phyloP scores from a whole-genome alignment of 2,113 vertebrate species.

The Ochotona princeps region DNA sequence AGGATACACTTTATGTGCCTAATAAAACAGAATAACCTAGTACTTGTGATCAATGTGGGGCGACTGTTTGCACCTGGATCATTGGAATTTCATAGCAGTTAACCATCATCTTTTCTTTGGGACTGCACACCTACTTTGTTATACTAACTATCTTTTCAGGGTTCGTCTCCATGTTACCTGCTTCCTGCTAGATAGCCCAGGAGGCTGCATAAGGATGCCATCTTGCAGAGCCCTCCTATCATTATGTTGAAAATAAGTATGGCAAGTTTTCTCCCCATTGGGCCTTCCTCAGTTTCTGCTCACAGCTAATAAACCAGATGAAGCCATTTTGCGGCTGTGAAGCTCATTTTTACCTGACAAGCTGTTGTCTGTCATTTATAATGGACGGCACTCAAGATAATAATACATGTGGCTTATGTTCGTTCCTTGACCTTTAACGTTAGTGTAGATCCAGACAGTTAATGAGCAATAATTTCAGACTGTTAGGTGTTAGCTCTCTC shows the following conservation, averaged over 20 bases:
- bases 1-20: neutral
- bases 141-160: neutral
- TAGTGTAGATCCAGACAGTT: conserved; percentile 2
- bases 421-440: conserved; percentile 47
- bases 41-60: conserved; percentile 21
- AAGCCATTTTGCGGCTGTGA: conserved; percentile 33
- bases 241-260: conserved; percentile 16
- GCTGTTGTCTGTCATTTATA: conserved; percentile 56
- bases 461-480: conserved; percentile 63
- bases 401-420: conserved; percentile 63
- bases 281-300: neutral
- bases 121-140: neutral
- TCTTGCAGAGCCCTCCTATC: neutral
- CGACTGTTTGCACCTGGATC: neutral
- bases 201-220: neutral
- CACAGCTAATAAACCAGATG: conserved; percentile 51
- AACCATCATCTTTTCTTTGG: neutral
- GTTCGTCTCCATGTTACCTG: conserved; percentile 1
- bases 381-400: conserved; percentile 47
- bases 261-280: neutral
- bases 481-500: conserved; percentile 22
- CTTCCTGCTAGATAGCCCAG: neutral
- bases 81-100: neutral
- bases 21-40: neutral
- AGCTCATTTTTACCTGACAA: conserved; percentile 21